A percentile compares a stretch with the other conserved stretches of the same genome.
Conservation (phyloP, 2,888 invertebrate species). For the Leptinotarsa tumamoca region DNA sequence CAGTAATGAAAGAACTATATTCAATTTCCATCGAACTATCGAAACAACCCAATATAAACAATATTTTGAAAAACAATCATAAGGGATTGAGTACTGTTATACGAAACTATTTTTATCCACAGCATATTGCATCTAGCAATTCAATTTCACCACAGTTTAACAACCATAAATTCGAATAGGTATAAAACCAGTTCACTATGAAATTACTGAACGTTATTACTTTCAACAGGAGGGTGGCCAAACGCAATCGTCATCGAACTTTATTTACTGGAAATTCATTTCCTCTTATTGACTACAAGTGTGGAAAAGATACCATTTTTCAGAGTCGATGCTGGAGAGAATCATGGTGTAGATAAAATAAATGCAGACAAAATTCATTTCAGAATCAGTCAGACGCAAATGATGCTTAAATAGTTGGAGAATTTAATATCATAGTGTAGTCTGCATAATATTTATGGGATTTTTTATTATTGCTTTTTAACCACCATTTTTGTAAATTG, state of each 20-base stretch:
- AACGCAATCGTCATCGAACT: conserved; percentile 39
- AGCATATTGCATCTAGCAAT: background rate
- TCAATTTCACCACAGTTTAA: background rate
- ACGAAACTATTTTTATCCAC: background rate
- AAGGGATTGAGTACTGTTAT: no score
- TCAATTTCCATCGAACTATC: no score
- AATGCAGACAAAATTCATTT: background rate
- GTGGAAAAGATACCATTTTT: conserved; percentile 39
- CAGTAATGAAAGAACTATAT: no score
- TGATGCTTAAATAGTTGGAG: background rate
- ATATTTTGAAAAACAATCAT: no score
- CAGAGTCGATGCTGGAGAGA: background rate
- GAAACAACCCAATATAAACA: no score
- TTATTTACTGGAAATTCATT: conserved; percentile 49
- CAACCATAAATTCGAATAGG: background rate
- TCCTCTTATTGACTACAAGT: conserved; percentile 46
- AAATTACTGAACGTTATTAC: conserved; percentile 30
- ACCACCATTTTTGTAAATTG: no score
- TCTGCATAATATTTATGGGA: no score
- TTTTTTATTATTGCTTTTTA: background rate
- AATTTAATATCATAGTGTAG: background rate
- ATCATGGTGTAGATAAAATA: conserved; percentile 1
- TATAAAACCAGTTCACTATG: conserved; percentile 10
- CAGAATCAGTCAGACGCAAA: background rate
- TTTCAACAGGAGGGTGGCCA: conserved; percentile 33